Conservation (phyloP, 2,888 invertebrate genomes). For the Nasonovia ribisnigri region DNA sequence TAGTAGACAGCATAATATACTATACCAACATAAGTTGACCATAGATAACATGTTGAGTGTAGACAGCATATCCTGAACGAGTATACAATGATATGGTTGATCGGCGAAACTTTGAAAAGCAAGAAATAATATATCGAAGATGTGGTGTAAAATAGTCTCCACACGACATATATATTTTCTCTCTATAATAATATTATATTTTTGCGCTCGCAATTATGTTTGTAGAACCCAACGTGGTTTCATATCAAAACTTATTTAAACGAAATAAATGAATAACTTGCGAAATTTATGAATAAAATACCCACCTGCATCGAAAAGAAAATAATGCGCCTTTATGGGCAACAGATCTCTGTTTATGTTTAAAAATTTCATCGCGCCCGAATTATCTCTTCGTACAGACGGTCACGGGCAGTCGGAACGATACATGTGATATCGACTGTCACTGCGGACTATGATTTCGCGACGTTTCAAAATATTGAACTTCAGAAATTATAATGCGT, state of each 20-base stretch:
- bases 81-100: background rate
- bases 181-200: background rate
- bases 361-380: background rate
- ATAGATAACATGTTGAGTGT: background rate
- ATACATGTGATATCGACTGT: background rate
- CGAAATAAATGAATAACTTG: too few species aligned
- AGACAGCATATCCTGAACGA: background rate
- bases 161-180: too few species aligned
- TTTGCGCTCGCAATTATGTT: background rate
- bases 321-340: slow-evolving; percentile 66
- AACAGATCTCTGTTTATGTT: slow-evolving; percentile 34
- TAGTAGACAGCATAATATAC: background rate
- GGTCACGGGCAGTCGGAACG: background rate
- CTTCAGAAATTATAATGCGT: background rate
- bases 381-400: background rate
- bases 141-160: background rate
- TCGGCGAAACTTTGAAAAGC: background rate
- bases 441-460: background rate
- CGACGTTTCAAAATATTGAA: background rate
- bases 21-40: background rate
- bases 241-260: background rate
- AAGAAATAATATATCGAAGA: background rate
- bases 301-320: slow-evolving; percentile 66
- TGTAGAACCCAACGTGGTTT: background rate
- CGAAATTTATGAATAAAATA: background rate